Conservation (phyloP, 2,888 invertebrate species). For the Halictus ligatus region DNA sequence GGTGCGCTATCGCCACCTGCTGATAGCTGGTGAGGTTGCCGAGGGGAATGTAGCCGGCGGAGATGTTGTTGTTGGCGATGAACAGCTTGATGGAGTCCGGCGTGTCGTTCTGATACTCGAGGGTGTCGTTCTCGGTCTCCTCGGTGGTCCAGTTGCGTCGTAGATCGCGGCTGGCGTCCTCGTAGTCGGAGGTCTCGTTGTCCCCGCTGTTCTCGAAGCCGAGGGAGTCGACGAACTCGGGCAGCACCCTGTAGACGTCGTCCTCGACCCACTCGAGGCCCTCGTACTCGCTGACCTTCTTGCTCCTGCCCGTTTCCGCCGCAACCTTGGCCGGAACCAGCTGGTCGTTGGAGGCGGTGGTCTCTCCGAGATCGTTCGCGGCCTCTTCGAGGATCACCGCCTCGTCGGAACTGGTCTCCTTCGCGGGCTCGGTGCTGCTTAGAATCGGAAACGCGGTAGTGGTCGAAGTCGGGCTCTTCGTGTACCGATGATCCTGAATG, state of each 20-base stretch:
- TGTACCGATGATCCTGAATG: slow-evolving; percentile 23
- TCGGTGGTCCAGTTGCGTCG: slow-evolving; percentile 36
- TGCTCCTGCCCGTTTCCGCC: slow-evolving; percentile 34
- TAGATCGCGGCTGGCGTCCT: slow-evolving; percentile 57
- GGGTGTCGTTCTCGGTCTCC: slow-evolving; percentile 60
- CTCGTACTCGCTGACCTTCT: slow-evolving; percentile 75
- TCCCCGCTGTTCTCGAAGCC: slow-evolving; percentile 71
- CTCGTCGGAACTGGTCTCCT: not conserved
- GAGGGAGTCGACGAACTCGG: slow-evolving; percentile 75
- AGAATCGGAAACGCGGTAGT: not conserved
- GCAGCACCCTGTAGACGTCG: slow-evolving; percentile 82
- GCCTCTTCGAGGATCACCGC: not conserved
- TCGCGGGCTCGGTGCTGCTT: not conserved
- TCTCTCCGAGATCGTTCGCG: not conserved
- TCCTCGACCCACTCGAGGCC: slow-evolving; percentile 82
- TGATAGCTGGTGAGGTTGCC: slow-evolving; percentile 77
- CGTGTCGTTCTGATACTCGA: slow-evolving; percentile 69
- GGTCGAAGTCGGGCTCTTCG: slow-evolving; percentile 6
- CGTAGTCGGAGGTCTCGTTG: slow-evolving; percentile 72
- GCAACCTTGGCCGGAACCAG: not conserved
- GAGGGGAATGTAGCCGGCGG: slow-evolving; percentile 60
- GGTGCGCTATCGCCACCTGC: slow-evolving; percentile 75
- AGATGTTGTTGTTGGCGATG: slow-evolving; percentile 56
- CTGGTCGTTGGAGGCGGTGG: not conserved
- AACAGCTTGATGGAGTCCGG: slow-evolving; percentile 53